Percentiles rank a stretch among this genome's conserved stretches.
Conservation (phyloP, 1,140 invertebrate species). For the Diorhabda carinulata region DNA sequence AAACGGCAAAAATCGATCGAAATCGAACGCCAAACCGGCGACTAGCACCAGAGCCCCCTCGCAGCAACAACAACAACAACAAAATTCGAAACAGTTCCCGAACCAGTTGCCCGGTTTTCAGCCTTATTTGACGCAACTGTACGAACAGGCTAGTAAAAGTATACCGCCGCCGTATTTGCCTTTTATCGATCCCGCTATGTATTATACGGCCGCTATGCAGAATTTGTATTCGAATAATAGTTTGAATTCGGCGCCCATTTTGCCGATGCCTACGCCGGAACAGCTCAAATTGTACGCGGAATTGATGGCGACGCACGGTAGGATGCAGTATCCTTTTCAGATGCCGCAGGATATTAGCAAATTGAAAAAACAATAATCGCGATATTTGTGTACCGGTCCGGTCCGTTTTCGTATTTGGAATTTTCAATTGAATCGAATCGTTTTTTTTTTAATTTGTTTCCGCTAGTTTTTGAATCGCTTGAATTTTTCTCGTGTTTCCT, state of each 20-base stretch:
- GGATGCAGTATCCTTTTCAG: slow-evolving; percentile 32
- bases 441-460: no score
- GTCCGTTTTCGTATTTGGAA: no score
- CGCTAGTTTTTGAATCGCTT: no score
- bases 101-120: slow-evolving; percentile 18
- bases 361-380: slow-evolving; percentile 23
- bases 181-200: slow-evolving; percentile 44
- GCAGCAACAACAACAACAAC: slow-evolving; percentile 12
- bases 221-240: slow-evolving; percentile 33
- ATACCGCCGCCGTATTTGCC: slow-evolving; percentile 33
- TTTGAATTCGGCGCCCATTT: slow-evolving; percentile 27
- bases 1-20: slow-evolving; percentile 27
- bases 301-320: slow-evolving; percentile 36
- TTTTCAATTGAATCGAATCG: no score
- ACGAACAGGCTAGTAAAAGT: slow-evolving; percentile 26
- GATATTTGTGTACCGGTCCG: no score
- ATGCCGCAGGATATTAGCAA: slow-evolving; percentile 26
- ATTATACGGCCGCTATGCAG: slow-evolving; percentile 40
- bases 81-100: neutral
- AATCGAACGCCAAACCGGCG: slow-evolving; percentile 5
- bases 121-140: slow-evolving; percentile 30
- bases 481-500: no score
- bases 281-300: slow-evolving; percentile 50
- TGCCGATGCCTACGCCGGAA: slow-evolving; percentile 41
- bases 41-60: slow-evolving; percentile 1